phyloP scores from a whole-genome alignment of 2,888 invertebrate genomes.

The Sisyra terminalis region DNA sequence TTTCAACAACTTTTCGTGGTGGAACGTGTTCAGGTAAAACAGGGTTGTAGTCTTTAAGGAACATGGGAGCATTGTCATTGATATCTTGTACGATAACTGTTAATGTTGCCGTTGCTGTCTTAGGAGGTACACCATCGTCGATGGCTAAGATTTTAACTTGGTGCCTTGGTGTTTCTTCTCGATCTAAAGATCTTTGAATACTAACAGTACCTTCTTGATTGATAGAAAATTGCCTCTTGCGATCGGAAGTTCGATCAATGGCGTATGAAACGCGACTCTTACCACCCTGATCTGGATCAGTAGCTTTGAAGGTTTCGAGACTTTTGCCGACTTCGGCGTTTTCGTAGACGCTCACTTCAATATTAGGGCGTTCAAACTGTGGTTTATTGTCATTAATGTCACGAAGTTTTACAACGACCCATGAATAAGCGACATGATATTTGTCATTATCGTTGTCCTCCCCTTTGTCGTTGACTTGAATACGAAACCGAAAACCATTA shows the following conservation, averaged over 20 bases:
- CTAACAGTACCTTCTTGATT: constrained; percentile 91
- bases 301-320: constrained; percentile 86
- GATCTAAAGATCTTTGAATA: constrained; percentile 80
- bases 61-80: constrained; percentile 88
- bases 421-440: constrained; percentile 90
- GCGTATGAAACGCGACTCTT: constrained; percentile 83
- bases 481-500: constrained; percentile 87
- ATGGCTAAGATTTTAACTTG: constrained; percentile 93
- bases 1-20: constrained; percentile 82
- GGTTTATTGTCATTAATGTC: constrained; percentile 98
- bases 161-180: constrained; percentile 89
- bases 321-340: constrained; percentile 82
- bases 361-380: constrained; percentile 82
- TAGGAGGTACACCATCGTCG: constrained; percentile 84
- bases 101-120: constrained; percentile 84
- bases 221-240: constrained; percentile 85
- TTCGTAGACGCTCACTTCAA: constrained; percentile 82
- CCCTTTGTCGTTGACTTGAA: constrained; percentile 88
- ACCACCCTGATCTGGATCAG: constrained; percentile 90
- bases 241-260: constrained; percentile 82
- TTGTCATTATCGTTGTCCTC: constrained; percentile 94
- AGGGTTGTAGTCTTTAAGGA: constrained; percentile 81
- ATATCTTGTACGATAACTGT: constrained; percentile 92
- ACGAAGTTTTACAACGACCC: constrained; percentile 82
- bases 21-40: constrained; percentile 87